A percentile compares a stretch with the other conserved stretches of the same genome.
phyloP scores from a whole-genome alignment of 2,113 vertebrate genomes.

The Trogon surrucura region DNA sequence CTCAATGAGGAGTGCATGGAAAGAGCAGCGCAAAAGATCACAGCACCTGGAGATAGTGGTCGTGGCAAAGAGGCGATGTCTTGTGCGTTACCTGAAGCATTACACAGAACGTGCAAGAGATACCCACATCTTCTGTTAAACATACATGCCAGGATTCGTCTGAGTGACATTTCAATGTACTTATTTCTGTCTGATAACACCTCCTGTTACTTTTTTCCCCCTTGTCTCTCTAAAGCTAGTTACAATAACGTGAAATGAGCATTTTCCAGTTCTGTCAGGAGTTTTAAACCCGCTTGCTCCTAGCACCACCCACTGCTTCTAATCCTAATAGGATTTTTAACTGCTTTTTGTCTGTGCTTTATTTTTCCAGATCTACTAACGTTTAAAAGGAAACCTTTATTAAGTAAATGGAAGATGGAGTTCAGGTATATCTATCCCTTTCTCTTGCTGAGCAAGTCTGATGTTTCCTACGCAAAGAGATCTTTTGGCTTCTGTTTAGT shows the following conservation, averaged over 20 bases:
- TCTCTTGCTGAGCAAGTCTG: neutral
- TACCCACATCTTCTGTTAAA: neutral
- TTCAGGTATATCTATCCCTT: slow-evolving; percentile 15
- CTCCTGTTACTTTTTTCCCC: neutral
- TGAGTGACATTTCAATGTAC: neutral
- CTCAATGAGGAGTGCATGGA: rapidly evolving
- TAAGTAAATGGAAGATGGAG: slow-evolving; percentile 13
- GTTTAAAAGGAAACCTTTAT: neutral
- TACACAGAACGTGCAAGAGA: neutral
- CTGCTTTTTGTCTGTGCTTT: slow-evolving; percentile 35
- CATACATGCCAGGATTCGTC: neutral
- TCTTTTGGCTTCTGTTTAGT: neutral
- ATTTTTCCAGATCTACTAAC: neutral
- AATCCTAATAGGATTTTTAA: slow-evolving; percentile 7
- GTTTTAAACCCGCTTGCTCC: neutral
- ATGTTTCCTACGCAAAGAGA: neutral
- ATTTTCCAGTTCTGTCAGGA: neutral
- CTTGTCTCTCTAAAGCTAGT: neutral
- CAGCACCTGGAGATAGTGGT: neutral
- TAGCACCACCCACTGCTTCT: neutral
- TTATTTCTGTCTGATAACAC: neutral
- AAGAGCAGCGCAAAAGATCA: neutral
- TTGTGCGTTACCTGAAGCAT: rapidly evolving
- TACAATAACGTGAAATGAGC: neutral
- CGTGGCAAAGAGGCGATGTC: neutral